These are phyloP conservation scores for Xiphophorus maculatus DNA, from an alignment of 2,113 vertebrate genomes.

Conservation along the genomic window DNA sequence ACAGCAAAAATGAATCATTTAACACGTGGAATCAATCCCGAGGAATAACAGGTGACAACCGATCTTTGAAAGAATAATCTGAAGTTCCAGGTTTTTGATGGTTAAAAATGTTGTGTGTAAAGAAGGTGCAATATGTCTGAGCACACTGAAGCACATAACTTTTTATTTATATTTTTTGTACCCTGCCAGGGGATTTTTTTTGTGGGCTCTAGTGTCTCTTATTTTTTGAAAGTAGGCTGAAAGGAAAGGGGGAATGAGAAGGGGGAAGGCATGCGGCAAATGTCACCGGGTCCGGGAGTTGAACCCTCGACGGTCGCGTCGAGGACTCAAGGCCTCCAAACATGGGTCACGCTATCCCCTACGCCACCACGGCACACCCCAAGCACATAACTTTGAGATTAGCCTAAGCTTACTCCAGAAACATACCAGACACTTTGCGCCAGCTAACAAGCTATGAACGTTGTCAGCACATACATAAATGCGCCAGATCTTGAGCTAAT, in stretches of 20 bases:
- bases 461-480: neutral
- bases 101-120: neutral
- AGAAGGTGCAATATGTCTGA: neutral
- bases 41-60: neutral
- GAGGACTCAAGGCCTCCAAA: too few relatives aligned
- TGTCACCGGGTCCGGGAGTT: too few relatives aligned
- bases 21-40: neutral
- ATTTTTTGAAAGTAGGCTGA: too few relatives aligned
- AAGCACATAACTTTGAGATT: neutral
- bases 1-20: neutral
- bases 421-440: neutral
- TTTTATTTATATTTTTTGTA: too few relatives aligned
- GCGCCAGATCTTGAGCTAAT: conserved; percentile 7
- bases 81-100: neutral
- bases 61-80: neutral
- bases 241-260: too few relatives aligned
- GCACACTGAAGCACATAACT: neutral
- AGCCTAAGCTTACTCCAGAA: neutral
- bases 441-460: neutral
- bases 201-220: too few relatives aligned
- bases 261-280: too few relatives aligned
- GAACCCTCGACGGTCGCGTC: too few relatives aligned
- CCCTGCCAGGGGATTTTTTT: too few relatives aligned
- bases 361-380: too few relatives aligned
- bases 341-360: too few relatives aligned